Evolutionary conservation across 30 jellyfish, hydroid and myxozoan genomes (phyloP), one percentile per base, ranked within the genome.

Genomic region (Aurelia sp.): DNA sequence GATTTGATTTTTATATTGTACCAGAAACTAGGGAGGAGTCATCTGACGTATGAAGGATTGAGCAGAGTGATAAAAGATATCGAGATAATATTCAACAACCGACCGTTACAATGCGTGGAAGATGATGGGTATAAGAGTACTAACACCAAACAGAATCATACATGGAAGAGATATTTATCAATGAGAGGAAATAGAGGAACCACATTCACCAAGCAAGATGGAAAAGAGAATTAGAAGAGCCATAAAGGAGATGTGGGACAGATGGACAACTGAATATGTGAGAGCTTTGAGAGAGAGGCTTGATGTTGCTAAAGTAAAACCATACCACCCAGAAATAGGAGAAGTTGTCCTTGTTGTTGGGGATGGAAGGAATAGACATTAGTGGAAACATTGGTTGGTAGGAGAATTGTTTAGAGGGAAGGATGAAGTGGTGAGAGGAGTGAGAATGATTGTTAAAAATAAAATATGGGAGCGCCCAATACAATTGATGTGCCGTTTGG

Each of bases 211-310:
- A 15, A 77, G 77, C 18, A 77, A 59, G 78, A 37, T 77, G 50
- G 88, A 77, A 61, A 77, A 48, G 64, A 77, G 88, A 77, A 57
- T 77, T 19, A 77, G 88, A 58, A 78, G 71, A 71, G 71, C 85
- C 47, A 87, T 67, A 50, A 79, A 87, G 50, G 73, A 20, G 44
- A 68, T 58, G 37, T 87, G 96, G 96, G 48, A 66, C 30, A 51
- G 96, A 69, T 76, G 96, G 96, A 16, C 64, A 16, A 75, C 79
- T 30, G 92, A 87, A 77, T 87, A 87, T 76, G 91, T 66, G 27
- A 63, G 87, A 66, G 79, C 81, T 4, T 58, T 87, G 62, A 71
- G 96, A 55, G 96, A 87, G 48, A 76, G 86, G 41, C 96, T 76
- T 77, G 82, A 64, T 61, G 85, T 74, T 5, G 48, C 85, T 37